A percentile compares a stretch with the other conserved stretches of the same genome.
These are phyloP conservation scores for Oxytorus armatus DNA, from an alignment of 2,888 invertebrate species.

Conservation along the genomic window DNA sequence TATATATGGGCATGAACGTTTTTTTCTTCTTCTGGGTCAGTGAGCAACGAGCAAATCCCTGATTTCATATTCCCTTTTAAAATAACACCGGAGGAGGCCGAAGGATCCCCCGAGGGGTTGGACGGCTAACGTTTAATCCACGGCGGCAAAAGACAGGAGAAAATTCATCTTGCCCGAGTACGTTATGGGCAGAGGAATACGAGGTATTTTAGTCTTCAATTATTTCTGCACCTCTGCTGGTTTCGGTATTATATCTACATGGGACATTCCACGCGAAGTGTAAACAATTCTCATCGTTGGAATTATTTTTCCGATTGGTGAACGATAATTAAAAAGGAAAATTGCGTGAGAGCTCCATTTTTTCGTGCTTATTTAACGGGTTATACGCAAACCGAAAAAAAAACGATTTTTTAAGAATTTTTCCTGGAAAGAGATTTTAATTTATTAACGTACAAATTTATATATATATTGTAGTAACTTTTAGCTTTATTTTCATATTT, in stretches of 20 bases:
- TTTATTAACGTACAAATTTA: too few species aligned
- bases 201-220: constrained; percentile 53
- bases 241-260: not conserved
- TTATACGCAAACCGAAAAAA: too few species aligned
- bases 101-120: constrained; percentile 16
- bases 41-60: constrained; percentile 54
- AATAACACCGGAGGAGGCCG: constrained; percentile 35
- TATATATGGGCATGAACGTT: not conserved
- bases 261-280: not conserved
- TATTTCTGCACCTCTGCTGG: constrained; percentile 51
- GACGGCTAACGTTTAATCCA: constrained; percentile 52
- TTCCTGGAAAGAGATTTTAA: too few species aligned
- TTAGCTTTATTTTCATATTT: too few species aligned
- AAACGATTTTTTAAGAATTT: too few species aligned
- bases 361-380: too few species aligned
- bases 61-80: constrained; percentile 64
- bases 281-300: not conserved
- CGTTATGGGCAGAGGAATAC: not conserved
- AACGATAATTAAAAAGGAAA: not conserved
- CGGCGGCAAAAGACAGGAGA: constrained; percentile 44
- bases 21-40: constrained; percentile 41
- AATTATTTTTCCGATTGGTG: not conserved
- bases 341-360: too few species aligned
- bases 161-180: constrained; percentile 59
- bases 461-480: too few species aligned